A percentile compares a stretch with the other conserved stretches of the same genome.
These are phyloP conservation scores for Acanthacorydalis orientalis DNA, from an alignment of 2,888 invertebrate genomes.

Conservation along the genomic window DNA sequence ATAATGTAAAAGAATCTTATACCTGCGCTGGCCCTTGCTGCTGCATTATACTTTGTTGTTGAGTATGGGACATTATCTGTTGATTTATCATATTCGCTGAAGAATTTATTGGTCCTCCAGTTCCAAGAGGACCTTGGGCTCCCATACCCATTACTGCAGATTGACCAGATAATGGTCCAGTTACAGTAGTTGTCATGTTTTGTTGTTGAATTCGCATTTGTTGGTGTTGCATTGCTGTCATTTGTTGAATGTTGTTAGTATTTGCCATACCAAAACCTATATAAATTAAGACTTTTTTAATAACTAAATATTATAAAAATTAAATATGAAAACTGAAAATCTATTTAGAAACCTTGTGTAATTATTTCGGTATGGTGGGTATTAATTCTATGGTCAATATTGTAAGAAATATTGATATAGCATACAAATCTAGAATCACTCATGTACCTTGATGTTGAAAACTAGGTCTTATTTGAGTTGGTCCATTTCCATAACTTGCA, in stretches of 20 bases:
- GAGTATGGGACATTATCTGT: constrained; percentile 30
- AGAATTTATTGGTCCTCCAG: constrained; percentile 11
- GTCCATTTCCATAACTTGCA: constrained; percentile 21
- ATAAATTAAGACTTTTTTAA: background rate
- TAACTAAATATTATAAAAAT: background rate
- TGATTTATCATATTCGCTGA: constrained; percentile 23
- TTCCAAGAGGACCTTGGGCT: constrained; percentile 19
- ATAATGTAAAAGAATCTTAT: constrained; percentile 5
- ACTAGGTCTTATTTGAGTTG: constrained; percentile 30
- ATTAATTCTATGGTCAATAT: no score
- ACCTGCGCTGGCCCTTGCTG: constrained; percentile 28
- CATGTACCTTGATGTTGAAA: constrained; percentile 30
- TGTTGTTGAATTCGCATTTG: constrained; percentile 11
- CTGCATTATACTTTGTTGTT: constrained; percentile 31
- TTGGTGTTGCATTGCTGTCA: constrained; percentile 19
- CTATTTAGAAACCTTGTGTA: no score
- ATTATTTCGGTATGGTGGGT: no score
- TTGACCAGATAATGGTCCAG: constrained; percentile 13
- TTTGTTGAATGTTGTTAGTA: constrained; percentile 17
- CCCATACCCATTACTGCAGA: constrained; percentile 26
- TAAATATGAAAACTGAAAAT: background rate
- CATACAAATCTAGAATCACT: background rate
- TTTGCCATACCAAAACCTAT: constrained; percentile 9
- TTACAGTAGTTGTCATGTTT: constrained; percentile 4
- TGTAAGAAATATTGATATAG: background rate